Percentiles rank a stretch among this genome's conserved stretches.
Evolutionary conservation across 2,113 vertebrate genomes (phyloP).

Genomic region (Dolichallabes microphthalmus): DNA sequence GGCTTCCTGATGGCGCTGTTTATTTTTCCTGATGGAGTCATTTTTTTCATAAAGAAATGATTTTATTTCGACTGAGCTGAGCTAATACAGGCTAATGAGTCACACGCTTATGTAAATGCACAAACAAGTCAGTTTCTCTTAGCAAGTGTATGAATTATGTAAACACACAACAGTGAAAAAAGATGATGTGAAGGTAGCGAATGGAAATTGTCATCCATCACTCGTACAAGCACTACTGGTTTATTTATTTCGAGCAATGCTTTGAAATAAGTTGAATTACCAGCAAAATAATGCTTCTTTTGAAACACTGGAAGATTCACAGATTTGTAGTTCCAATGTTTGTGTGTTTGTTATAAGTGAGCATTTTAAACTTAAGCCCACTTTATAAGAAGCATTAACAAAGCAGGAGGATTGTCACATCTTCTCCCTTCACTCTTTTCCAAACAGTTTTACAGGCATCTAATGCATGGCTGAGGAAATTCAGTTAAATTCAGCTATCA

Average conservation of each 20-base stretch:
- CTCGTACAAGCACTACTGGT: neutral
- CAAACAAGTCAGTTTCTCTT: constrained; percentile 23
- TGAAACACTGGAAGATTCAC: neutral
- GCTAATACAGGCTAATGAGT: constrained; percentile 27
- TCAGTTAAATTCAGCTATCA: constrained; percentile 73
- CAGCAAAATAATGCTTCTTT: neutral
- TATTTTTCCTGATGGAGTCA: neutral
- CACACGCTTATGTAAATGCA: constrained; percentile 23
- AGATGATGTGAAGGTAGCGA: neutral
- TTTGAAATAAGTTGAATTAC: constrained; percentile 8
- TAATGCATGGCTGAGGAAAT: constrained; percentile 70
- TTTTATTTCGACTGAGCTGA: constrained; percentile 6
- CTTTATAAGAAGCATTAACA: constrained; percentile 69
- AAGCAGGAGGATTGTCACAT: constrained; percentile 56
- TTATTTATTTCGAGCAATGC: constrained; percentile 42
- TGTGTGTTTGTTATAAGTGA: constrained; percentile 71
- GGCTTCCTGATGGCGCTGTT: neutral
- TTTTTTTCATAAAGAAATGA: neutral
- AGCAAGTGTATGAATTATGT: constrained; percentile 29
- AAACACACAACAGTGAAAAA: constrained; percentile 8
- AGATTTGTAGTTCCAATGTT: constrained; percentile 63
- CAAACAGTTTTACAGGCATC: constrained; percentile 57
- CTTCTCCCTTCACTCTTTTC: constrained; percentile 35
- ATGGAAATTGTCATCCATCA: constrained; percentile 57
- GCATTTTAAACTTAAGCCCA: constrained; percentile 71